Evolutionary conservation across 2,888 invertebrate genomes (phyloP), one percentile per base, ranked within the genome.

Genomic region (Chymomyza procnemis): DNA sequence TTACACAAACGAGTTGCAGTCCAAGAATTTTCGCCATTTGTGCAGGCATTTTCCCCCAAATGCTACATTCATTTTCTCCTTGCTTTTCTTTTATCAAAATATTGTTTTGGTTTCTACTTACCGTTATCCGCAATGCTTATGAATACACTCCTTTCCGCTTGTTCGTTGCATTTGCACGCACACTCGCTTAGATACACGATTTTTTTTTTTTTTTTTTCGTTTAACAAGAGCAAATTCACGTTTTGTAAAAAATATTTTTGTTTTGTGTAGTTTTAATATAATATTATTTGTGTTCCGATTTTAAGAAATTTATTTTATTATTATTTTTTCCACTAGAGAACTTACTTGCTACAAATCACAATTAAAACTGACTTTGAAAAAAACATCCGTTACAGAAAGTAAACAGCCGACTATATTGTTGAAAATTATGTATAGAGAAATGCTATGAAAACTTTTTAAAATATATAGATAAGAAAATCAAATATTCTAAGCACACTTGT

Each of bases 301-400:
- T 80, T 26, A 46, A 61, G 46, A 73, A 69, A 73, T 74, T 76
- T 81, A 79, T 75, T 78, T 58, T 81, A 78, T 67, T 74, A 78
- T 69, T 71, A 1, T 6, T 26, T 26, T 26, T 26, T 26, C 0
- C 79, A 79, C 78, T 81, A 81, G 79, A 81, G 81, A 84, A 79
- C 81, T 81, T 81, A 84, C 79, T 81, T 73, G 79, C 81, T 84
- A 81, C 76, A 71, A 81, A 84, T 81, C 84, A 81, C 84, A 81
- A 79, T 79, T 81, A 79, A 74, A 84, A 81, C 79, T 81, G 81
- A 81, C 72, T 61, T 50, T 50, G 62, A 55, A 64, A 50, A n/a
- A 58, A 66, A 63, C 47, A 64, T 61, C 67, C 64, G 62, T 57
- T 19, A 54, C 61, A 60, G 59, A 61, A 63, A 67, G 52, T 3